Base-by-base conservation (phyloP, 2,113 vertebrate species). In the Cynocephalus volans region DNA sequence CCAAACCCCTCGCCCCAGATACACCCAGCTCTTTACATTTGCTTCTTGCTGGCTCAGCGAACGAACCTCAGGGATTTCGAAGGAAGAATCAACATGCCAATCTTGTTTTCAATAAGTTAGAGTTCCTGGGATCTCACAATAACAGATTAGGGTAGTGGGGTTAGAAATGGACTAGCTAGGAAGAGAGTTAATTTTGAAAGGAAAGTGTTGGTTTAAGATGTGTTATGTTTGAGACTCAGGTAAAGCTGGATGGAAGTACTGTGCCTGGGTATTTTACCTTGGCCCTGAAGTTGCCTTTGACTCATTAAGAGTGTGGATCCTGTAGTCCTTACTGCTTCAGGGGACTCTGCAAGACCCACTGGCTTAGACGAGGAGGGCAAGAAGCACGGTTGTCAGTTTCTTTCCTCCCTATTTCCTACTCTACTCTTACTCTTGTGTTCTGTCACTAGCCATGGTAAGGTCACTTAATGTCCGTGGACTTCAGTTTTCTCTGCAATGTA, bases 181-280 rank as follows among this genome's bases (percentile, higher is more conserved):
- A 80, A 79, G 26, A 52, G 67, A 72, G n/a, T 77, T 80, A 33
- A 18, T 69, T 92, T 69, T 83, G 80, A 92, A 87, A 90, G 82
- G 65, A 60, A 72, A 1, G 10, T 24, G 24, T 76, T 88, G 45
- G 58, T 10, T 58, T 83, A 73, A 56, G 48, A n/a, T n/a, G 26
- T 48, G 5, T 58, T 73, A 28, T 17, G 5, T 88, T 80, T 95
- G 85, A 93, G 85, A 52, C 11, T 60, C 24, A 36, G 92, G 56
- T 56, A 45, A 75, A 79, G 75, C 28, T 64, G 36, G 24, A 24
- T 73, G 8, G 85, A 88, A 88, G 58, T 76, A 72, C 70, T 33
- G 1, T 70, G 33, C 48, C 65, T 28, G 33, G 10, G 33, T 13
- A 14, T 19, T 26, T 45, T 13, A 9, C 36, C 41, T 52, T 69